Percentiles rank a stretch among this genome's conserved stretches.
Evolutionary conservation across 2,113 vertebrate species (phyloP).

Genomic region (Pangasianodon hypophthalmus): DNA sequence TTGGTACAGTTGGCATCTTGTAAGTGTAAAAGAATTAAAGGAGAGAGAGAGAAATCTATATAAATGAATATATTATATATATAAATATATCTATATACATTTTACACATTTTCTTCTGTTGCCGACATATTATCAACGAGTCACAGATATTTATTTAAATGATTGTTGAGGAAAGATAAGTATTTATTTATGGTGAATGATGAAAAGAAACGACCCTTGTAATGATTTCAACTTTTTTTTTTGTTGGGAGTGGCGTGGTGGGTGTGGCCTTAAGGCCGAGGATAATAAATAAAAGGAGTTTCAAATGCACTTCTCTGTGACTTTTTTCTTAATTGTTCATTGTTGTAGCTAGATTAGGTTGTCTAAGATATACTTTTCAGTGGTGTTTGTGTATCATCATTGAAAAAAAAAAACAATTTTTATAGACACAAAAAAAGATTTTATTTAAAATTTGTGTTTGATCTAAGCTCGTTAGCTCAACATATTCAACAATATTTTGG

Average conservation of each 20-base stretch:
- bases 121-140: constrained; percentile 61
- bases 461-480: neutral
- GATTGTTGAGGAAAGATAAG: constrained; percentile 60
- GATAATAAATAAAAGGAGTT: constrained; percentile 51
- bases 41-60: constrained; percentile 69
- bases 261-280: constrained; percentile 45
- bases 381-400: neutral
- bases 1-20: constrained; percentile 75
- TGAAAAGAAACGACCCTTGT: constrained; percentile 61
- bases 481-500: neutral
- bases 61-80: constrained; percentile 64
- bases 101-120: constrained; percentile 68
- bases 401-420: neutral
- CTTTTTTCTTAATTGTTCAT: neutral
- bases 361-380: neutral
- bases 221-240: constrained; percentile 54
- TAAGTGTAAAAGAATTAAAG: constrained; percentile 74
- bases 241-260: constrained; percentile 63
- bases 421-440: no score
- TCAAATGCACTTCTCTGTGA: constrained; percentile 32
- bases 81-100: constrained; percentile 67
- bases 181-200: constrained; percentile 73
- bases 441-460: no score
- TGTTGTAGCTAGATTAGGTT: neutral
- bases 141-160: constrained; percentile 75